phyloP scores from a whole-genome alignment of 1,140 invertebrate genomes.

The Chrysopa pallens region DNA sequence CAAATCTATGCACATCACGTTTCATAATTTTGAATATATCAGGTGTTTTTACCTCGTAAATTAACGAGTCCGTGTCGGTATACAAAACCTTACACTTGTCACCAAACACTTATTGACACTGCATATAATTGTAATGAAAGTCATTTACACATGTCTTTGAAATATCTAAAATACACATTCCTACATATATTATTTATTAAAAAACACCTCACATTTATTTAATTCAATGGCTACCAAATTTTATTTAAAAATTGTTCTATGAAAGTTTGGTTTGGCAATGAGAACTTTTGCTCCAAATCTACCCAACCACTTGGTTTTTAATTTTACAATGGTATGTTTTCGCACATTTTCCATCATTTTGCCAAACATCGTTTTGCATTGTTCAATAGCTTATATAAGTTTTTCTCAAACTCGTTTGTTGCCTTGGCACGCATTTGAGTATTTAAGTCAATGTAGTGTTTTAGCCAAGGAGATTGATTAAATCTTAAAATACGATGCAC shows the following conservation, averaged over 20 bases:
- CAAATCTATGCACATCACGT: constrained; percentile 1
- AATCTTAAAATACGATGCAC: constrained; percentile 30
- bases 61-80: no score
- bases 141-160: constrained; percentile 19
- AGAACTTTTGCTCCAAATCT: constrained; percentile 14
- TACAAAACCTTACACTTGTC: no score
- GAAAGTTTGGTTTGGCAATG: constrained; percentile 21
- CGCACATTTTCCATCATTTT: constrained; percentile 29
- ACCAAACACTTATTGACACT: no score
- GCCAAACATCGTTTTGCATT: constrained; percentile 27
- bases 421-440: constrained; percentile 13
- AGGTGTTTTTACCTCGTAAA: no score
- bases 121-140: constrained; percentile 15
- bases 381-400: constrained; percentile 17
- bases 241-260: constrained; percentile 18
- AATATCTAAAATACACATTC: constrained; percentile 18
- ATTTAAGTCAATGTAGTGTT: constrained; percentile 25
- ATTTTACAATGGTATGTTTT: constrained; percentile 22
- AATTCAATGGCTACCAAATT: constrained; percentile 17
- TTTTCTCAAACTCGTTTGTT: constrained; percentile 27
- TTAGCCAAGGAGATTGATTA: constrained; percentile 27
- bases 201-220: constrained; percentile 11
- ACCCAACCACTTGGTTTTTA: constrained; percentile 18
- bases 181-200: constrained; percentile 20
- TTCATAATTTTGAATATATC: constrained; percentile 5